Conservation (phyloP, 1,140 invertebrate genomes). For the Scaptomyza graminum region DNA sequence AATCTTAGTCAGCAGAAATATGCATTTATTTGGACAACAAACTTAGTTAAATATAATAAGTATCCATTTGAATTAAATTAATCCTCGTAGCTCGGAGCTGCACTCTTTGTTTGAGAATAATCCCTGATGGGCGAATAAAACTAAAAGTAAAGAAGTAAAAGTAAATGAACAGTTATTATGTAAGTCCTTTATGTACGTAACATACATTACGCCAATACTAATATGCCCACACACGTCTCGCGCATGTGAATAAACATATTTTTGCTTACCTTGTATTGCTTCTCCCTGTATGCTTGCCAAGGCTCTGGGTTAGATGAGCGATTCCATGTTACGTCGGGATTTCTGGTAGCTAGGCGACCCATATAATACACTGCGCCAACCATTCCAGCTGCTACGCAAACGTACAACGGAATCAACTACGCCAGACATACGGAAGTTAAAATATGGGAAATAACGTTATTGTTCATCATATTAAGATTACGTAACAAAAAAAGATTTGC, state of each 20-base stretch:
- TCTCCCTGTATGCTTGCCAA: conserved; percentile 90
- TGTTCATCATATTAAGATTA: conserved; percentile 8
- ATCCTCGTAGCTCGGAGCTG: conserved; percentile 87
- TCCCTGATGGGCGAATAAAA: conserved; percentile 88
- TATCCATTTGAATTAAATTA: conserved; percentile 48
- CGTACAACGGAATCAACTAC: conserved; percentile 91
- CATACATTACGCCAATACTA: no score
- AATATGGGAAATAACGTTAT: background rate
- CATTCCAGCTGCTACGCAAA: conserved; percentile 88
- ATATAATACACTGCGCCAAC: conserved; percentile 87
- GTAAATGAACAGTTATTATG: conserved; percentile 23
- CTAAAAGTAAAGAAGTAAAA: conserved; percentile 84
- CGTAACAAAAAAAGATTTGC: conserved; percentile 52
- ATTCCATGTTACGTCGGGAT: conserved; percentile 92
- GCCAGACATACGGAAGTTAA: conserved; percentile 39
- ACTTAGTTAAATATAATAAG: conserved; percentile 14
- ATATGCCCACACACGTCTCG: background rate
- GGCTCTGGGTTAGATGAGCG: conserved; percentile 89
- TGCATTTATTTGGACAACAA: conserved; percentile 38
- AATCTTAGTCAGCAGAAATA: background rate
- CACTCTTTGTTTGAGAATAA: conserved; percentile 86
- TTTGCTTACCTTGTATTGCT: conserved; percentile 90
- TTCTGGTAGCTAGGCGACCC: conserved; percentile 88
- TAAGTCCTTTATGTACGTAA: background rate
- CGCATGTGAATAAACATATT: background rate